phyloP scores from a whole-genome alignment of 2,888 invertebrate species.

The Athripsodes cinereus region DNA sequence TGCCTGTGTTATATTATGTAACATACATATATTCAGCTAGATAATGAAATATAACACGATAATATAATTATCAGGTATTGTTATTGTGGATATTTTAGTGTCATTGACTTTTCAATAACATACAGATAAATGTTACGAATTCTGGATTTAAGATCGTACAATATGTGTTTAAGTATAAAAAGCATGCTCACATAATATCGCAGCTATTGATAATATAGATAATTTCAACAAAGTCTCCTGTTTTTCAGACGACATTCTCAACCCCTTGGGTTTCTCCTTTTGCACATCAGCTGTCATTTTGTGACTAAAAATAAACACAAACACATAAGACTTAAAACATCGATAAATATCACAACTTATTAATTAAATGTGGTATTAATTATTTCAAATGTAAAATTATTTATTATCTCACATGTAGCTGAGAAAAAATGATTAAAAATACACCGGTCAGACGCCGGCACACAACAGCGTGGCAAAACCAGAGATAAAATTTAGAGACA shows the following conservation, averaged over 20 bases:
- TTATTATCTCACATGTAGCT: constrained; percentile 7
- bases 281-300: constrained; percentile 20
- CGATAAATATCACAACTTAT: too few species aligned
- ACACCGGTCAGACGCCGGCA: neutral
- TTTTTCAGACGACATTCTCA: constrained; percentile 32
- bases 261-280: constrained; percentile 15
- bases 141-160: too few species aligned
- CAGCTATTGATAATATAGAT: constrained; percentile 83
- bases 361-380: too few species aligned
- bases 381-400: neutral
- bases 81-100: too few species aligned
- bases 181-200: constrained; percentile 78
- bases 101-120: neutral
- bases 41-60: too few species aligned
- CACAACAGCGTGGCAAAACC: constrained; percentile 11
- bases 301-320: constrained; percentile 1
- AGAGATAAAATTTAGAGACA: neutral
- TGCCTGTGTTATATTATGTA: too few species aligned
- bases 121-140: too few species aligned
- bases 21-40: too few species aligned
- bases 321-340: neutral
- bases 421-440: neutral
- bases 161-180: neutral
- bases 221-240: constrained; percentile 58
- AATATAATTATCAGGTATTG: too few species aligned